Evolutionary conservation across 2,797 vertebrate genomes (phyloP).

Genomic region (Heteromormyrus szaboi): DNA sequence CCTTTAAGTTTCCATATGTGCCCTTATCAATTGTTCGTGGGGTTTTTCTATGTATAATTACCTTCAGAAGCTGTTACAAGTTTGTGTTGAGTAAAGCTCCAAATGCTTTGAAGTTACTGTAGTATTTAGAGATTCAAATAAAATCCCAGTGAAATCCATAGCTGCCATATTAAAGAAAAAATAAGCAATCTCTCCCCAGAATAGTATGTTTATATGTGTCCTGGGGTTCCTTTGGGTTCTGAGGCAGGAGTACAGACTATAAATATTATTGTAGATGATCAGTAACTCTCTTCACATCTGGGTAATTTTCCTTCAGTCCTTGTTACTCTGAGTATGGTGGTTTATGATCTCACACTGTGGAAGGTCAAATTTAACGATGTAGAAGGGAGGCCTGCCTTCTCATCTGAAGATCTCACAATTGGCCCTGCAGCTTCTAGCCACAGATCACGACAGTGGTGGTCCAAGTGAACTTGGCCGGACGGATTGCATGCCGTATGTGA

Average conservation of each 20-base stretch:
- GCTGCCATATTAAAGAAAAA: not conserved
- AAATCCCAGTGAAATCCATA: constrained; percentile 7
- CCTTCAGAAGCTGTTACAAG: not conserved
- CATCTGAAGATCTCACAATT: not conserved
- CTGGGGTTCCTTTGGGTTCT: not conserved
- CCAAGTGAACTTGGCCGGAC: not conserved
- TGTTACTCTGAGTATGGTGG: not conserved
- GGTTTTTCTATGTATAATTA: not conserved
- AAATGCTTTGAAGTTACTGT: constrained; percentile 5
- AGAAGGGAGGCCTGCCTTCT: not conserved
- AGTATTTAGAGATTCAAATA: not conserved
- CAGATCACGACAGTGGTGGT: not conserved
- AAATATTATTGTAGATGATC: not conserved
- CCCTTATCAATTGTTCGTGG: constrained; percentile 13
- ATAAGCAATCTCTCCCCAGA: not conserved
- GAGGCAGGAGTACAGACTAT: not conserved
- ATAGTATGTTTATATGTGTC: not conserved
- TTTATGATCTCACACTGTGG: not conserved
- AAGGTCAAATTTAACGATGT: not conserved
- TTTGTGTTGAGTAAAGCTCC: not conserved
- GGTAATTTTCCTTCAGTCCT: not conserved
- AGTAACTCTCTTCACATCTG: not conserved
- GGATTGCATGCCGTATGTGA: not conserved
- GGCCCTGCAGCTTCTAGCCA: not conserved
- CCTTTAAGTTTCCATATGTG: not conserved